Base-by-base conservation (phyloP, 1,140 invertebrate genomes). In the Tigriopus japonicus region DNA sequence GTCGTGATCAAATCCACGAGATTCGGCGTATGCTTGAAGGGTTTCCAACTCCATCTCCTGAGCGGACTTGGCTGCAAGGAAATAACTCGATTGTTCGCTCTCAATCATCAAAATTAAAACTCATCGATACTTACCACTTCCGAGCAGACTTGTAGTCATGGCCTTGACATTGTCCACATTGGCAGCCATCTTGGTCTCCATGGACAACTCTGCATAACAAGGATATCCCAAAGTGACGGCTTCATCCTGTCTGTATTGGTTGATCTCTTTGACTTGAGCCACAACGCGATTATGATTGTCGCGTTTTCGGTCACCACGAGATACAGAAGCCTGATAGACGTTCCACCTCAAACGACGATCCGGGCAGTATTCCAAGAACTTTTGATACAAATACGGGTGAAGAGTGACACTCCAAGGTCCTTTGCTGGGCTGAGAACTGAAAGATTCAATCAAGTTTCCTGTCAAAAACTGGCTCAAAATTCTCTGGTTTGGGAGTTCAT, bases 111-210 rank as follows among this genome's bases (percentile, higher is more conserved):
- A 3, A 35, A 5, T 35, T 3, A 35, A 3, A 35, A 9, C 28
- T 35, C 28, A 35, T 35, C 9, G 3, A 35, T 9, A 35, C 3
- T 35, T 35, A 35, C 28, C 28, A 35, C 52, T 53, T 62, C 56
- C 64, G 23, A 68, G 71, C 52, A 89, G 75, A 63, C 71, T 80
- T 53, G 83, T 74, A n/a, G 94, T 73, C 63, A 85, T 78, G 52
- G 79, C 73, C 56, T 83, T 73, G 0, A 93, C 79, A 71, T 83
- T 86, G 23, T 85, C 78, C n/a, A 90, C 71, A 64, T 70, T 83
- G 40, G 81, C 83, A 2, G 88, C 87, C 87, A 95, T 93, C 77
- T 93, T 94, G 0, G 87, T 92, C 74, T 87, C 81, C 86, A 95
- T 89, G 35, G 84, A 88, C 80, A 94, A 81, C 35, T 91, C 80